A percentile compares a stretch with the other conserved stretches of the same genome.
Conservation (phyloP, 2,888 invertebrate species). For the Acleris cristana region DNA sequence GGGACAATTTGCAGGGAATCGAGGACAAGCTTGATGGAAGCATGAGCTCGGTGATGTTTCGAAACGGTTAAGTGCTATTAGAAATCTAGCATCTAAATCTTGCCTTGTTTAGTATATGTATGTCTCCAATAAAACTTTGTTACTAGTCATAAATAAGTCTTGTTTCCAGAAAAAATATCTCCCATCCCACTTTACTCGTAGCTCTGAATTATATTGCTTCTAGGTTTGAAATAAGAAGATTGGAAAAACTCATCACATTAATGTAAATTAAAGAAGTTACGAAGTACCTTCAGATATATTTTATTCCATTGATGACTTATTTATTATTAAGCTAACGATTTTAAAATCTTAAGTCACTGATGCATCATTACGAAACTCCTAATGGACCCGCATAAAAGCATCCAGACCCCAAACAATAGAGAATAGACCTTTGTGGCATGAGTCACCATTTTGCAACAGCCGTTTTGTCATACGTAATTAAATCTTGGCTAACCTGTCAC, state of each 20-base stretch:
- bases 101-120: slow-evolving; percentile 1
- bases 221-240: no score
- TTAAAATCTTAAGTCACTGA: slow-evolving; percentile 13
- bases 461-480: slow-evolving; percentile 35
- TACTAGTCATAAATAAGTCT: not conserved
- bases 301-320: slow-evolving; percentile 1
- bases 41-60: slow-evolving; percentile 16
- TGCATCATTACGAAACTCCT: slow-evolving; percentile 25
- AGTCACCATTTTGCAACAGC: slow-evolving; percentile 31
- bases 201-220: no score
- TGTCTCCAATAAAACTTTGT: not conserved
- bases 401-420: slow-evolving; percentile 34
- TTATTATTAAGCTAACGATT: slow-evolving; percentile 9
- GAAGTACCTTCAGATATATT: not conserved
- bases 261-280: not conserved
- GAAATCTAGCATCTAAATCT: slow-evolving; percentile 4
- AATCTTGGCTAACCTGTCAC: slow-evolving; percentile 37
- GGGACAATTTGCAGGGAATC: slow-evolving; percentile 17
- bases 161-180: no score
- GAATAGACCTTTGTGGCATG: slow-evolving; percentile 37
- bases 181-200: no score
- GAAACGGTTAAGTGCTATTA: slow-evolving; percentile 7
- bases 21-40: slow-evolving; percentile 19
- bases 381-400: slow-evolving; percentile 29
- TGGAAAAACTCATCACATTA: no score